Evolutionary conservation across 2,113 vertebrate genomes (phyloP), one percentile per base, ranked within the genome.

Genomic region (Menura novaehollandiae): DNA sequence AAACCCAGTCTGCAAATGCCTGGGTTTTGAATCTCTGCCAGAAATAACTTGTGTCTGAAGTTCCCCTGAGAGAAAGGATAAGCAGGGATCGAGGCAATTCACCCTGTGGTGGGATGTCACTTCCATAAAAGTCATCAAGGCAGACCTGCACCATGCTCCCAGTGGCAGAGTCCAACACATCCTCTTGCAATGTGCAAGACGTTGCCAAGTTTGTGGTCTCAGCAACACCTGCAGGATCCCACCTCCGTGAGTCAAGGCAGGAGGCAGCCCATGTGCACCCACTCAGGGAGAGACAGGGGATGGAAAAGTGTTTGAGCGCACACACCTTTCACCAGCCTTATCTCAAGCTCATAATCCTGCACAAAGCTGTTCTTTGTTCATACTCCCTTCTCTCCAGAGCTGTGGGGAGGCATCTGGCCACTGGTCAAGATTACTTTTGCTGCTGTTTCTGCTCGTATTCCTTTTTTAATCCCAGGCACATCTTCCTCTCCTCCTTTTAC

Each of bases 241-340:
- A 27, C 37, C 27, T 60, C 59, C 46, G 4, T 0, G 1, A 60
- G 15, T 22, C 4, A 13, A 23, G n/a, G 62, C 60, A 75, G 64
- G 27, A 85, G 46, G 53, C 63, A 87, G 49, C 44, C 44, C 1
- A 0, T 52, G 33, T 39, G 49, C 32, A 55, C 3, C 26, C 28
- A 5, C 35, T 12, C 46, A 26, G 51, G 59, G 18, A 52, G 63
- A 69, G 44, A n/a, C 10, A 44, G 10, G 27, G 0, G 0, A 5
- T 46, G 46, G 41, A 73, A 53, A 30, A 35, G 27, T 8, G 7
- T n/a, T 81, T 89, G 59, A 69, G 51, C n/a, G 37, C 52, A 74
- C 28, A 26, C 12, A 4, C 19, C 55, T 87, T 49, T 30, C 51
- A 33, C 44, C 75, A 78, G 12, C 23, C 21, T 74, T 35, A 11